Conservation (phyloP, 2,113 vertebrate genomes). For the Gallinago media region DNA sequence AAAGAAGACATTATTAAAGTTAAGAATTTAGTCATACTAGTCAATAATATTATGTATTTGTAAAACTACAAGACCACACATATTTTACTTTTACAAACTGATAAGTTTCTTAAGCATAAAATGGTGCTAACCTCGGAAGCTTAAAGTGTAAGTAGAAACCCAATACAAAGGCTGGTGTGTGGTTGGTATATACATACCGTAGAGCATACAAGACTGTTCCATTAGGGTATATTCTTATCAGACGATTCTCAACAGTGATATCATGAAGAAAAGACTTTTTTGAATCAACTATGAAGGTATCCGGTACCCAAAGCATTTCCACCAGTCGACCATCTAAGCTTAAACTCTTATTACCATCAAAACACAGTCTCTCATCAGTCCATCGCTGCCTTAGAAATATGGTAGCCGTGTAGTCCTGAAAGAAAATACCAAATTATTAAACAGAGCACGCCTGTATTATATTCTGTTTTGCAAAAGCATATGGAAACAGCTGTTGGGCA, state of each 20-base stretch:
- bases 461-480: background rate
- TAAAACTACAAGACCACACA: background rate
- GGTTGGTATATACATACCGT: conserved; percentile 73
- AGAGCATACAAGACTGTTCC: conserved; percentile 91
- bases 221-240: conserved; percentile 92
- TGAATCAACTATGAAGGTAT: conserved; percentile 93
- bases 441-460: background rate
- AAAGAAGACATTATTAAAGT: background rate
- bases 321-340: conserved; percentile 90
- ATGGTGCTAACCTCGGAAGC: background rate
- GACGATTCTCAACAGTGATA: conserved; percentile 91
- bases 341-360: conserved; percentile 90
- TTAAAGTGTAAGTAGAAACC: background rate
- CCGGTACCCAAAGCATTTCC: conserved; percentile 91
- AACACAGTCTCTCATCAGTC: conserved; percentile 90
- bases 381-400: conserved; percentile 91
- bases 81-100: background rate
- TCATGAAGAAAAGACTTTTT: conserved; percentile 93
- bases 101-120: background rate
- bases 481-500: background rate
- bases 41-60: background rate
- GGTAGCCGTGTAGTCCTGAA: conserved; percentile 89
- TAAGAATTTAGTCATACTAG: background rate
- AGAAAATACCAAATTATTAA: background rate
- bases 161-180: background rate